Conservation (phyloP, 37 sponge, comb jelly and placozoan species). For the Tethya wilhelma region DNA sequence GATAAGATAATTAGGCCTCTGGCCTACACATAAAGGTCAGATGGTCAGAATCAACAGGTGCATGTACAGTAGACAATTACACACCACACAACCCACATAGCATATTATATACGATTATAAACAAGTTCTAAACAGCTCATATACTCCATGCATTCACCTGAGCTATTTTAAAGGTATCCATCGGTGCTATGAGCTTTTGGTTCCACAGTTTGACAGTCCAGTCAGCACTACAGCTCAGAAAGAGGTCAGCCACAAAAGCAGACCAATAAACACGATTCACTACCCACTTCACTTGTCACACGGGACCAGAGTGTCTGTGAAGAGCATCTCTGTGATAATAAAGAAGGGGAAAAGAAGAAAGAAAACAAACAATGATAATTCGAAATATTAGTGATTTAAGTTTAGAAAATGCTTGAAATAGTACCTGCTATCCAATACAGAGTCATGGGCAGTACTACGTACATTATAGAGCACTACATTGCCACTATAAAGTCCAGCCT, state of each 20-base stretch:
- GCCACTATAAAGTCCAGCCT: conserved; percentile 96
- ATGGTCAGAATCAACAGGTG: too few relatives aligned
- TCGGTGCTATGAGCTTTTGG: conserved; percentile 69
- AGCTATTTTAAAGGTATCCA: conserved; percentile 63
- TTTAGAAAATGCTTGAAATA: not conserved
- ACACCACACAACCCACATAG: too few relatives aligned
- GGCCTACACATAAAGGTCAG: too few relatives aligned
- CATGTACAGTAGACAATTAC: too few relatives aligned
- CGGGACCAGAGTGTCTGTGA: conserved; percentile 88
- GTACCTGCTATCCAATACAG: conserved; percentile 88
- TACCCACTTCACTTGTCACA: conserved; percentile 97
- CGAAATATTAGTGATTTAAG: not conserved
- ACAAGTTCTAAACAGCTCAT: too few relatives aligned
- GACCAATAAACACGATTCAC: conserved; percentile 92
- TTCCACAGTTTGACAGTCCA: conserved; percentile 97
- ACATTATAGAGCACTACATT: conserved; percentile 81
- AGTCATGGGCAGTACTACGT: conserved; percentile 64
- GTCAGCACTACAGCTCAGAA: conserved; percentile 95
- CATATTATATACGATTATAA: too few relatives aligned
- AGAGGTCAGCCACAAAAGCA: conserved; percentile 72
- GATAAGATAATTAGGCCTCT: too few relatives aligned
- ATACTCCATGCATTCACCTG: too few relatives aligned
- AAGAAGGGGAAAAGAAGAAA: not conserved
- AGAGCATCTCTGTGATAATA: conserved; percentile 38
- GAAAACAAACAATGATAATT: not conserved